These are phyloP conservation scores for Porites cylindrica DNA, from an alignment of 92 coral and sea anemone species.

Conservation along the genomic window DNA sequence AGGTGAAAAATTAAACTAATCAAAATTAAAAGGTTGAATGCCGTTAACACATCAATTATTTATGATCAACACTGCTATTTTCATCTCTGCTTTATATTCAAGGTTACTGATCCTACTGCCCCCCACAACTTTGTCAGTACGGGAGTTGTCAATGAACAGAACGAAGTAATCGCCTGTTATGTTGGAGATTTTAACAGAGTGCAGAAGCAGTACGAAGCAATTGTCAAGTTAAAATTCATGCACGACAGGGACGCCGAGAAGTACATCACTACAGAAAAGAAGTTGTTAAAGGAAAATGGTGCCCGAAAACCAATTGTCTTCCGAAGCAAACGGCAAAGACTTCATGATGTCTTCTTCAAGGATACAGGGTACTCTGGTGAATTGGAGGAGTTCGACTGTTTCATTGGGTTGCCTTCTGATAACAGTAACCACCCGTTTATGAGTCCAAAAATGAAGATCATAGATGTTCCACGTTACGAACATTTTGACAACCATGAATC, in stretches of 20 bases:
- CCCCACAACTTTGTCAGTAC: constrained; percentile 63
- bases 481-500: constrained; percentile 65
- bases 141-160: constrained; percentile 50
- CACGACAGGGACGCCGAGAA: constrained; percentile 44
- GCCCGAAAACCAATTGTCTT: constrained; percentile 36
- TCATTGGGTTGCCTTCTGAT: constrained; percentile 59
- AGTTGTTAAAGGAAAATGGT: background rate
- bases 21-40: too few relatives aligned
- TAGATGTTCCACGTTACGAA: constrained; percentile 66
- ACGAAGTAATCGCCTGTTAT: constrained; percentile 62
- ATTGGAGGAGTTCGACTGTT: constrained; percentile 60
- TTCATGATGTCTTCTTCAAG: constrained; percentile 37
- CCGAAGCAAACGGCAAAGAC: constrained; percentile 32
- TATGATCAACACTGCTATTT: background rate
- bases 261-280: constrained; percentile 15
- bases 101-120: constrained; percentile 37
- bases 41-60: too few relatives aligned
- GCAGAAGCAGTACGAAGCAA: constrained; percentile 50
- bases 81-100: background rate
- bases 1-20: too few relatives aligned
- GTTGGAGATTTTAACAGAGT: constrained; percentile 33
- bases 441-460: constrained; percentile 50
- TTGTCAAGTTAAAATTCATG: constrained; percentile 55
- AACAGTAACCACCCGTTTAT: constrained; percentile 45
- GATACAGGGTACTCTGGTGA: constrained; percentile 32